Base-by-base conservation (phyloP, 2,797 vertebrate genomes). In the Sylvilagus floridanus region DNA sequence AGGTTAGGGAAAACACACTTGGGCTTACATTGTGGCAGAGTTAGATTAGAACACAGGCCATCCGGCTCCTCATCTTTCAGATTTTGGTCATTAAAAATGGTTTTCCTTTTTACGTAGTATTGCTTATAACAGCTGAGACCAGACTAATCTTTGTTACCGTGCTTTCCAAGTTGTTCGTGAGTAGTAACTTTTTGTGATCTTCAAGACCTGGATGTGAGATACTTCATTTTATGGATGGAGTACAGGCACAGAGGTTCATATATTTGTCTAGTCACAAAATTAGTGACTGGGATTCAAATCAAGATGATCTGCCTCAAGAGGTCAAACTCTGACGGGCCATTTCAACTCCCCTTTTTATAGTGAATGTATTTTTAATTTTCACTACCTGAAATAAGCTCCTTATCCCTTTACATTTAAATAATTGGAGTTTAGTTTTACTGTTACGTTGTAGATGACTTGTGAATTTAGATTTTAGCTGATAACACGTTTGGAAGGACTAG, bases 351-450 rank as follows among this genome's bases (percentile, higher is more conserved):
- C 1, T 71, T 73, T 76, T 69, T 66, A 30, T 50, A 72, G 4
- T 83, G 32, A 77, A 17, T 92, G 28, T 75, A n/a, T 19, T 57
- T 92, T 92, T 79, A 73, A n/a, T 88, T 26, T 77, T 81, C 93
- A 62, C n/a, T 95, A 21, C 11, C 50, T 79, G n/a, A 84, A 83
- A 50, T 87, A 72, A 72, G 4, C 14, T 13, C 16, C 16, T 68
- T 7, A 28, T 6, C 10, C 72, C 14, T 42, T 89, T 2, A 47
- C 26, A 12, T 73, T 84, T 87, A 88, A 75, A 37, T 93, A 88
- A 75, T n/a, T 57, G 54, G 24, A 7, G 73, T 86, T 94, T 71
- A 83, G 71, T n/a, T 85, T 93, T 79, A 35, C 16, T 81, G 13
- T 81, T 77, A 32, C 24, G 5, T 79, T 87, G 21, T 60, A 93